These are phyloP conservation scores for Sabellastarte sp. DNA, from an alignment of 2,888 invertebrate species.

Conservation along the genomic window DNA sequence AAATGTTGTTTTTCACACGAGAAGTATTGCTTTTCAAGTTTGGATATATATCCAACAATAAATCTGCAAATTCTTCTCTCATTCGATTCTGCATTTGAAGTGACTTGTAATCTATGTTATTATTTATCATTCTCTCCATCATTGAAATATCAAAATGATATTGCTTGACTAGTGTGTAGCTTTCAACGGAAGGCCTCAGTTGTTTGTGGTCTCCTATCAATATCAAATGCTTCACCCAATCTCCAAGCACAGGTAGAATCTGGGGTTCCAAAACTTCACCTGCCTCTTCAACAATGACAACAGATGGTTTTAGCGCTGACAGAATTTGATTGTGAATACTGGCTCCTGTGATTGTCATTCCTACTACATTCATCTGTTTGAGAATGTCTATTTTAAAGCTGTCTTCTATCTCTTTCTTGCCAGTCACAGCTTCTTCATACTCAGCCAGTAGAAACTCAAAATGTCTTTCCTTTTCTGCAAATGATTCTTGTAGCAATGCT, in stretches of 20 bases:
- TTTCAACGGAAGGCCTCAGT: constrained; percentile 21
- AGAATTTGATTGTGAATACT: constrained; percentile 18
- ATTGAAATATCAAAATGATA: constrained; percentile 24
- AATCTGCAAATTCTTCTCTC: constrained; percentile 21
- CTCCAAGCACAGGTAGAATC: constrained; percentile 16
- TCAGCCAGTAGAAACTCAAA: constrained; percentile 4
- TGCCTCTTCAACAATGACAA: constrained; percentile 25
- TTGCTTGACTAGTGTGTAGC: constrained; percentile 11
- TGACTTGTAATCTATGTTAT: constrained; percentile 11
- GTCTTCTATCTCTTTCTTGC: constrained; percentile 11
- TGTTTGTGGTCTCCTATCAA: constrained; percentile 28
- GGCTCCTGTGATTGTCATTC: constrained; percentile 28
- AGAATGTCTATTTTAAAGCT: constrained; percentile 9
- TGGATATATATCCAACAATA: constrained; percentile 23
- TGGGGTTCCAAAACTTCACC: constrained; percentile 27
- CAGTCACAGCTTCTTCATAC: constrained; percentile 1
- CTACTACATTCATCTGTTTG: constrained; percentile 9
- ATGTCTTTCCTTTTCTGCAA: background rate
- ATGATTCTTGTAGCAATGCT: constrained; percentile 3
- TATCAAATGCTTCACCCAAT: constrained; percentile 19
- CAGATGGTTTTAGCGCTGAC: constrained; percentile 9
- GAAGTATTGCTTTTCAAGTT: constrained; percentile 13
- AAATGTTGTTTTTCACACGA: constrained; percentile 9
- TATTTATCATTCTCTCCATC: constrained; percentile 26
- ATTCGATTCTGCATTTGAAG: constrained; percentile 23